Percentiles rank a stretch among this genome's conserved stretches.
Evolutionary conservation across 1,140 invertebrate genomes (phyloP).

Genomic region (Brachionus rotundiformis): DNA sequence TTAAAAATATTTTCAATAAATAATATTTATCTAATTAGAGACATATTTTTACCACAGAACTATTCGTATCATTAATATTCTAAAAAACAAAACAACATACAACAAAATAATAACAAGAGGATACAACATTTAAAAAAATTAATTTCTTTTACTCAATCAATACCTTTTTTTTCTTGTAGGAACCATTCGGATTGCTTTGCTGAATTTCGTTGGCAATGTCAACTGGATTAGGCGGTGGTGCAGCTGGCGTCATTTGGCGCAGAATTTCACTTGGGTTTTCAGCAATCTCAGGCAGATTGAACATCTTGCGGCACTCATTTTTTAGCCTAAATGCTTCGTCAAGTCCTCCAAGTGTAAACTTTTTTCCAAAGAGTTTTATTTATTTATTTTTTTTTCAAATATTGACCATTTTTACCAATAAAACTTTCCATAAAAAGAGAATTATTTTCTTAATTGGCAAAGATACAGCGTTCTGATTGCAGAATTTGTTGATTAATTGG

Average conservation of each 20-base stretch:
- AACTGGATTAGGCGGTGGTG: constrained; percentile 85
- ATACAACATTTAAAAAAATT: neutral
- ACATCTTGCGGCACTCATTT: constrained; percentile 72
- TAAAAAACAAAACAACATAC: neutral
- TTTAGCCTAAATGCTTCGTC: constrained; percentile 77
- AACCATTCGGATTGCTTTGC: neutral
- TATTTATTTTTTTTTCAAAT: neutral
- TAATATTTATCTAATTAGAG: neutral
- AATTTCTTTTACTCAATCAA: too few species aligned
- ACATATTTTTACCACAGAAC: neutral
- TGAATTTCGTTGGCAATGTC: constrained; percentile 75
- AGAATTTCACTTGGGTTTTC: constrained; percentile 93
- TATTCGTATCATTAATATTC: neutral
- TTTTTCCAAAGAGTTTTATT: too few species aligned
- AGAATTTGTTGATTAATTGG: constrained; percentile 43
- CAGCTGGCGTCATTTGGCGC: constrained; percentile 86
- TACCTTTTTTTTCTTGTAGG: constrained; percentile 49
- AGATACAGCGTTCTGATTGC: constrained; percentile 40
- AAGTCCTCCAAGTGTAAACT: constrained; percentile 83
- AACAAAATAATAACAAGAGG: neutral
- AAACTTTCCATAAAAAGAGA: constrained; percentile 90
- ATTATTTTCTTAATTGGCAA: constrained; percentile 97
- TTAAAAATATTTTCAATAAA: neutral
- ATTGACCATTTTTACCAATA: constrained; percentile 68
- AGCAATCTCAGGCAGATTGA: constrained; percentile 73